These are phyloP conservation scores for Adineta ricciae DNA, from an alignment of 2,888 invertebrate genomes.

Conservation along the genomic window DNA sequence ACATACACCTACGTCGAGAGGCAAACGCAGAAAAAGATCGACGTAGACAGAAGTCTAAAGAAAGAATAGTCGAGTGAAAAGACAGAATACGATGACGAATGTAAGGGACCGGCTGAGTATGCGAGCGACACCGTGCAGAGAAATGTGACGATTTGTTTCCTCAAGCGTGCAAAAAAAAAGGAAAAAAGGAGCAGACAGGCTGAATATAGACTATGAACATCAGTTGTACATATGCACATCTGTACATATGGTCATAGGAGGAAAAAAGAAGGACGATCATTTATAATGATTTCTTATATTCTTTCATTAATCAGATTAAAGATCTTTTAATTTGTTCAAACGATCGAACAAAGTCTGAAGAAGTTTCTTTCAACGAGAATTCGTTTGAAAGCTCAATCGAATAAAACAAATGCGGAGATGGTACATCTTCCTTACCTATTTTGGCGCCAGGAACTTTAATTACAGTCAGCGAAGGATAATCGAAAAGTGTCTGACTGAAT, in stretches of 20 bases:
- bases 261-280: neutral
- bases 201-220: conserved; percentile 2
- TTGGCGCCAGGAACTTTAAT: neutral
- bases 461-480: neutral
- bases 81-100: conserved; percentile 13
- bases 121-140: neutral
- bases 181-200: neutral
- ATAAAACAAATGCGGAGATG: too few relatives aligned
- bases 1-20: neutral
- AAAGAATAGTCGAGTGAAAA: neutral
- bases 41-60: conserved; percentile 5
- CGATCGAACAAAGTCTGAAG: neutral
- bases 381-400: too few relatives aligned
- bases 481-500: too few relatives aligned
- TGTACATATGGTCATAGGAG: neutral
- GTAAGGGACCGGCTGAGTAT: neutral
- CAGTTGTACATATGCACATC: neutral
- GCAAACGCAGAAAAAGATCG: conserved; percentile 13
- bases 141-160: neutral
- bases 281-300: neutral
- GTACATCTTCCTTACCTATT: neutral
- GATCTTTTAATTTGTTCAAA: neutral
- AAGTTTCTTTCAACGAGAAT: too few relatives aligned
- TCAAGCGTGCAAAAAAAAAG: neutral
- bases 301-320: neutral